Evolutionary conservation across 2,113 vertebrate species (phyloP).

Genomic region (Nannobrachium achirus): DNA sequence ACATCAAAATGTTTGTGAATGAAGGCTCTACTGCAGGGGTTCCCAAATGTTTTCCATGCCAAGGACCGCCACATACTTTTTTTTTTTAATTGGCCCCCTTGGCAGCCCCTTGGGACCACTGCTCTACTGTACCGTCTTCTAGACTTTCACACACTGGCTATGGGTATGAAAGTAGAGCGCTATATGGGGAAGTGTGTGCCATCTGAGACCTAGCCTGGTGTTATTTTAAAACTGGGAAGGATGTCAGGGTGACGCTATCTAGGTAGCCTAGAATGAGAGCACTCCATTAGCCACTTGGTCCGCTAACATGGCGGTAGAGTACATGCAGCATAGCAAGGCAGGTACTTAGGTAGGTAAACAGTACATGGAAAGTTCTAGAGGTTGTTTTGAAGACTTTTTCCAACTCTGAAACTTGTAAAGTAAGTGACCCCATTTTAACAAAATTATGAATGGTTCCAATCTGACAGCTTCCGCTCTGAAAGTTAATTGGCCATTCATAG

Average conservation of each 20-base stretch:
- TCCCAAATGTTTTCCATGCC: no score
- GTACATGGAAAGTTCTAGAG: not conserved
- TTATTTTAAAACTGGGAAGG: slow-evolving; percentile 70
- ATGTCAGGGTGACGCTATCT: slow-evolving; percentile 73
- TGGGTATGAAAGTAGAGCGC: slow-evolving; percentile 63
- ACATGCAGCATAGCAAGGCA: slow-evolving; percentile 3
- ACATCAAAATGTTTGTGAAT: no score
- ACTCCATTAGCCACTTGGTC: slow-evolving; percentile 34
- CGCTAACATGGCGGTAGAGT: not conserved
- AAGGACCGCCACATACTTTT: no score
- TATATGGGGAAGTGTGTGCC: slow-evolving; percentile 66
- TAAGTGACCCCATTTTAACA: no score
- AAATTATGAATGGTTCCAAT: no score
- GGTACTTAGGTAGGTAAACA: slow-evolving; percentile 2
- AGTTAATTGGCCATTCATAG: no score
- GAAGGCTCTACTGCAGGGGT: no score
- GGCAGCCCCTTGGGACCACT: no score
- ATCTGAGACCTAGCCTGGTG: slow-evolving; percentile 74
- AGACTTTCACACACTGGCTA: slow-evolving; percentile 15
- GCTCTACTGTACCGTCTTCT: no score
- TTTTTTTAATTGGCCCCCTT: no score
- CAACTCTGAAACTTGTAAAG: not conserved
- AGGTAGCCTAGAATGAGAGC: slow-evolving; percentile 65
- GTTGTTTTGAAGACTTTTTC: slow-evolving; percentile 29
- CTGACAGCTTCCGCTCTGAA: no score